Evolutionary conservation across 1,140 invertebrate species (phyloP), one percentile per base, ranked within the genome.

Genomic region (Pinna nobilis): DNA sequence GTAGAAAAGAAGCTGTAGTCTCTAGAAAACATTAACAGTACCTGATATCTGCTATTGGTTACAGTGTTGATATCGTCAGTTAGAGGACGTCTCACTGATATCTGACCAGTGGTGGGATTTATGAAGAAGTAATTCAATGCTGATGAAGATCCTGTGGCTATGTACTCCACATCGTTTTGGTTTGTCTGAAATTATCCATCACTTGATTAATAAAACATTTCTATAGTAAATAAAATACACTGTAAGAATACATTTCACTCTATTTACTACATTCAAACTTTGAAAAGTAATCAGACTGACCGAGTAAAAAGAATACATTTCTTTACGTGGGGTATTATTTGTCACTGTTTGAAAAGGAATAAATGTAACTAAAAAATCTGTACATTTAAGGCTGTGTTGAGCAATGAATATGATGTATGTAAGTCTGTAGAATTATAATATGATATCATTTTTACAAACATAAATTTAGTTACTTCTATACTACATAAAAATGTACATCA

Each of bases 41-140:
- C 23, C 15, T 55, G 66, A 30, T 66, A 66, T 49, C 32, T 23
- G 18, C 33, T 66, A 25, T 66, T 66, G 63, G 30, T 51, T 11
- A 66, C 33, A 25, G 37, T 25, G 23, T 55, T 51, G 11, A 64
- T 70, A 37, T 81, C 82, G 4, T 39, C 59, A 3, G 66, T 65
- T 1, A 82, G 49, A 11, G 71, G 49, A 25, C 50, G 3, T 30
- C 41, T 67, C 13, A 78, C 44, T 30, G 63, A 50, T 11, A 78
- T 47, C 28, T 53, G 33, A 37, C 76, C 76, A 41, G 49, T 69
- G 2, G 35, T 35, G 57, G 57, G 50, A n/a, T 81, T 71, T n/a
- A 84, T 57, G 11, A 53, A 13, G 75, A 84, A 84, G 39, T 76
- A 83, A 11, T 71, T 32, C 11, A 65, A 57, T 15, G 79, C 78